Percentiles rank a stretch among this genome's conserved stretches.
phyloP scores from a whole-genome alignment of 2,797 vertebrate species.

The Yasuhikotakia modesta region DNA sequence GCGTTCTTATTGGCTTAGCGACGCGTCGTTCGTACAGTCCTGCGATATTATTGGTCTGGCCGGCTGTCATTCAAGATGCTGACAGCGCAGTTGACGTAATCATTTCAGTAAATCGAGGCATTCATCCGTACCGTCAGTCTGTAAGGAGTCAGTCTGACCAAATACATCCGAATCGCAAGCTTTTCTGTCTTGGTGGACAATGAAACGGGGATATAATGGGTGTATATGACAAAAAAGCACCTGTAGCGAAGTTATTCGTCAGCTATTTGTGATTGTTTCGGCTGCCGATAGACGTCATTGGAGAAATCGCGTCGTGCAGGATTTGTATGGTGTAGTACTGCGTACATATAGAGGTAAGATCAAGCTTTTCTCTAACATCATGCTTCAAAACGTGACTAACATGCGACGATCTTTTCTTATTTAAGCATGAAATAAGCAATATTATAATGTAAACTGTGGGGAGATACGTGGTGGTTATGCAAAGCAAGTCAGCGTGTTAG shows the following conservation, averaged over 20 bases:
- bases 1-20: conserved; percentile 64
- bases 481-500: conserved; percentile 23
- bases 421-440: background rate
- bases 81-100: conserved; percentile 82
- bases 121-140: conserved; percentile 70
- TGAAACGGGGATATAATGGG: conserved; percentile 74
- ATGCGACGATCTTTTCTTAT: background rate
- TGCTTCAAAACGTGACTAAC: background rate
- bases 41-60: conserved; percentile 62
- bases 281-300: conserved; percentile 45
- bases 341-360: conserved; percentile 69
- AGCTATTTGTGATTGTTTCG: conserved; percentile 70
- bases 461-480: background rate
- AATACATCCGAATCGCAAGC: conserved; percentile 50
- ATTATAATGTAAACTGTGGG: background rate
- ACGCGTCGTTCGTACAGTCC: conserved; percentile 40
- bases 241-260: conserved; percentile 63
- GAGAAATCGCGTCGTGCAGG: conserved; percentile 63
- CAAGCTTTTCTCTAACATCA: background rate
- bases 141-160: conserved; percentile 59
- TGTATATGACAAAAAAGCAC: conserved; percentile 68
- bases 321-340: conserved; percentile 64
- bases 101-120: conserved; percentile 77
- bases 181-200: conserved; percentile 60
- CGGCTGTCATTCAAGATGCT: conserved; percentile 60